Evolutionary conservation across 2,888 invertebrate genomes (phyloP).

Genomic region (Choreutis nemorana): DNA sequence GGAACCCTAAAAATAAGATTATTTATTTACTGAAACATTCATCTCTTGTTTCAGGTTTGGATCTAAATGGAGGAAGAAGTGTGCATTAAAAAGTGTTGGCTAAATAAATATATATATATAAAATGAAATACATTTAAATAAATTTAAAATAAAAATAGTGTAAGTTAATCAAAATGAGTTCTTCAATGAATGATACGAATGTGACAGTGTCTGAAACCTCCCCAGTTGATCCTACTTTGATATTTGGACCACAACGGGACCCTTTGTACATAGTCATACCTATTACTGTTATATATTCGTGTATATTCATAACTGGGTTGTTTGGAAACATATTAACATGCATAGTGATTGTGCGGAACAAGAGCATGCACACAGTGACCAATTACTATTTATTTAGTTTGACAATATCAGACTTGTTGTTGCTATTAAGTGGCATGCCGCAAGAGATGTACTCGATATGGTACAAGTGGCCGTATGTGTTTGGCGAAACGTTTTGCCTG

Average conservation of each 20-base stretch:
- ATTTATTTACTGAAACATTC: too few relatives aligned
- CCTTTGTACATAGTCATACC: slow-evolving; percentile 72
- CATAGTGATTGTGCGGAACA: slow-evolving; percentile 82
- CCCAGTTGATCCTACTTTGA: slow-evolving; percentile 28
- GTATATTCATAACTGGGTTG: slow-evolving; percentile 82
- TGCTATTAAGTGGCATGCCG: slow-evolving; percentile 81
- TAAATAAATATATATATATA: too few relatives aligned
- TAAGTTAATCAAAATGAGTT: slow-evolving; percentile 6
- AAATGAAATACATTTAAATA: too few relatives aligned
- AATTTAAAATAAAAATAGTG: too few relatives aligned
- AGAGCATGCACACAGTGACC: slow-evolving; percentile 83
- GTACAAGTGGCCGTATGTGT: slow-evolving; percentile 79
- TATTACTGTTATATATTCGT: slow-evolving; percentile 76
- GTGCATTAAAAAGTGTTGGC: too few relatives aligned
- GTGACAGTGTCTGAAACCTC: slow-evolving; percentile 14
- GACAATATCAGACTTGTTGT: slow-evolving; percentile 82
- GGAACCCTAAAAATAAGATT: too few relatives aligned
- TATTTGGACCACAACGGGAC: slow-evolving; percentile 59
- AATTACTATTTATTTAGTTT: slow-evolving; percentile 86
- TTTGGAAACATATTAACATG: slow-evolving; percentile 87
- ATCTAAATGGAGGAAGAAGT: too few relatives aligned
- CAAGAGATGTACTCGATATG: slow-evolving; percentile 83
- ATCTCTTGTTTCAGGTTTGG: too few relatives aligned
- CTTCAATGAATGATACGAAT: slow-evolving; percentile 9
- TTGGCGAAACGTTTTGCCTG: slow-evolving; percentile 82